phyloP scores from a whole-genome alignment of 1,140 invertebrate species.

The Leptoteleia sp. region DNA sequence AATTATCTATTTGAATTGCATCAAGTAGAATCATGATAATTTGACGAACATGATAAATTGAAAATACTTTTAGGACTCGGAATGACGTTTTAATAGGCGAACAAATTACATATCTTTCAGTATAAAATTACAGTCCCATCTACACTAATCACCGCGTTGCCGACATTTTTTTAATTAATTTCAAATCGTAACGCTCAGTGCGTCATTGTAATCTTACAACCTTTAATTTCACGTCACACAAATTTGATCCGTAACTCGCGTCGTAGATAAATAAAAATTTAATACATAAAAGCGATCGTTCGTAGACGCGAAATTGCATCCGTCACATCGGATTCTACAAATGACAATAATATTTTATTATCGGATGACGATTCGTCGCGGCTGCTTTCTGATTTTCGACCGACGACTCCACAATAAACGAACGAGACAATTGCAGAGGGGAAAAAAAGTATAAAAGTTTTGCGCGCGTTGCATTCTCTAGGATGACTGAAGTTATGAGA shows the following conservation, averaged over 20 bases:
- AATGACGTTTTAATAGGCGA: too few relatives aligned
- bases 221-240: background rate
- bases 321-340: background rate
- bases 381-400: conserved; percentile 23
- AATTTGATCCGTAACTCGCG: too few relatives aligned
- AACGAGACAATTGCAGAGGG: conserved; percentile 4
- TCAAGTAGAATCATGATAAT: too few relatives aligned
- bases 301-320: background rate
- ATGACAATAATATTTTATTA: conserved; percentile 6
- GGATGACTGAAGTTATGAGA: background rate
- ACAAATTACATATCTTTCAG: too few relatives aligned
- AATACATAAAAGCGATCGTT: background rate
- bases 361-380: background rate
- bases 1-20: too few relatives aligned
- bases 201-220: background rate
- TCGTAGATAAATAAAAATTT: background rate
- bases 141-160: too few relatives aligned
- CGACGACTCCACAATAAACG: conserved; percentile 4
- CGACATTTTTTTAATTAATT: too few relatives aligned
- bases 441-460: background rate
- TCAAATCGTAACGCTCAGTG: too few relatives aligned
- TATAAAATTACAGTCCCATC: too few relatives aligned
- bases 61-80: too few relatives aligned
- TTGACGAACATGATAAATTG: too few relatives aligned
- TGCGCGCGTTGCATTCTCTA: too few relatives aligned